phyloP scores from a whole-genome alignment of 1,140 invertebrate genomes.

The Battus philenor region DNA sequence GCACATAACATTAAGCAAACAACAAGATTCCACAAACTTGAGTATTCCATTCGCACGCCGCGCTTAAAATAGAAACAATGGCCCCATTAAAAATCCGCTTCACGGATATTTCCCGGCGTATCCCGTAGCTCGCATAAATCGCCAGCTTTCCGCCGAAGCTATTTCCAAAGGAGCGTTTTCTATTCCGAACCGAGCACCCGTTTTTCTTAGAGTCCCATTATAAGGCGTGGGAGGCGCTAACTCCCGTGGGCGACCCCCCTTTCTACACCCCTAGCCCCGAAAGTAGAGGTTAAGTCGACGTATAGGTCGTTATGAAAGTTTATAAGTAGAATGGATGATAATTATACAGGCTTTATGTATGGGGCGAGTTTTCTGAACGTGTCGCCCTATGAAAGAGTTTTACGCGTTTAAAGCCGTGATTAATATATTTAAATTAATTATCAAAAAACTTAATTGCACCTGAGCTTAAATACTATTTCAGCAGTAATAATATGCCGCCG shows the following conservation, averaged over 20 bases:
- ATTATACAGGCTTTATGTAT: slow-evolving; percentile 68
- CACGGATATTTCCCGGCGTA: slow-evolving; percentile 67
- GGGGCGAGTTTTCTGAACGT: slow-evolving; percentile 61
- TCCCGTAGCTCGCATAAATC: slow-evolving; percentile 72
- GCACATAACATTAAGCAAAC: slow-evolving; percentile 46
- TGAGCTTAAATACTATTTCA: no score
- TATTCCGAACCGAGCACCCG: slow-evolving; percentile 70
- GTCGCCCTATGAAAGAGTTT: slow-evolving; percentile 49
- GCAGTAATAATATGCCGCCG: no score
- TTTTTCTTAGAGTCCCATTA: slow-evolving; percentile 73
- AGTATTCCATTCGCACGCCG: slow-evolving; percentile 69
- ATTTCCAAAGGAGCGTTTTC: slow-evolving; percentile 74
- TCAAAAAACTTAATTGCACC: no score
- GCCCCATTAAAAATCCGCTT: slow-evolving; percentile 72
- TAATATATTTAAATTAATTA: no score
- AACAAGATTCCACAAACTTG: slow-evolving; percentile 48
- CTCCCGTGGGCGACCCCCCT: slow-evolving; percentile 23
- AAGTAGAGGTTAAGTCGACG: slow-evolving; percentile 73
- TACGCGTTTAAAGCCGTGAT: slow-evolving; percentile 20
- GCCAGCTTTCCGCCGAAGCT: slow-evolving; percentile 71
- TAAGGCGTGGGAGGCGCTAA: slow-evolving; percentile 47
- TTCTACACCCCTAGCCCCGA: slow-evolving; percentile 36
- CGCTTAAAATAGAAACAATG: slow-evolving; percentile 75
- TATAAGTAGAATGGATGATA: slow-evolving; percentile 76
- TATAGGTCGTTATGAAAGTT: slow-evolving; percentile 75